Percentiles rank a stretch among this genome's conserved stretches.
Conservation (phyloP, 64 coral and sea anemone genomes). For the Hydrozoanthus tunicans region DNA sequence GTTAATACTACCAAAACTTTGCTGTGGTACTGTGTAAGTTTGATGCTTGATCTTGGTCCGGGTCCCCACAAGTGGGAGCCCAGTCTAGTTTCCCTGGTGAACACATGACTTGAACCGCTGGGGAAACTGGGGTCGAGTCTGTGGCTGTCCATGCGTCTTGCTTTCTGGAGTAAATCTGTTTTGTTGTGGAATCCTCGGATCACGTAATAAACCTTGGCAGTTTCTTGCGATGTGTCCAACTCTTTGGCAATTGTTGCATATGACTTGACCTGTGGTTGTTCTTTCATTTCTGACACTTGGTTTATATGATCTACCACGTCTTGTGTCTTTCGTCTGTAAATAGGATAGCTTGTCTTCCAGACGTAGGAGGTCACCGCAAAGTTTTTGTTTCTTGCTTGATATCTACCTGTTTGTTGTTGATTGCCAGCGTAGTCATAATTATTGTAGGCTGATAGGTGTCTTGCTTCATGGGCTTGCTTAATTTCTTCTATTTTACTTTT, state of each 20-base stretch:
- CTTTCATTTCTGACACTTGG: not conserved
- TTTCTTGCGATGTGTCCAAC: not conserved
- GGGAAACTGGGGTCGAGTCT: not conserved
- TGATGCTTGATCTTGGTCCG: no score
- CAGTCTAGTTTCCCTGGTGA: not conserved
- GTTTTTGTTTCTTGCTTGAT: no score
- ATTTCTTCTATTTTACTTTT: no score
- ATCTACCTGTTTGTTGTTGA: no score
- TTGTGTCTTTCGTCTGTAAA: no score
- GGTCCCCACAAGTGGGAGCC: not conserved
- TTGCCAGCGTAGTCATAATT: no score
- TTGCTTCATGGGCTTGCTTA: no score
- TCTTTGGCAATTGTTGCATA: not conserved
- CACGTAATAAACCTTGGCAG: not conserved
- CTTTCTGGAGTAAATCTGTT: not conserved
- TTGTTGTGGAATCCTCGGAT: not conserved
- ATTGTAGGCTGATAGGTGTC: no score
- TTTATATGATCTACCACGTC: no score
- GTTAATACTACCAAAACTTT: not conserved
- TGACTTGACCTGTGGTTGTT: not conserved
- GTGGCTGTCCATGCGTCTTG: not conserved
- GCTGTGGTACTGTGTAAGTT: no score
- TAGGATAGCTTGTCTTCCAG: no score
- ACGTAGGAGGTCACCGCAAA: no score
- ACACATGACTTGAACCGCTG: not conserved